These are phyloP conservation scores for Heliconius nattereri DNA, from an alignment of 1,140 invertebrate genomes.

Conservation along the genomic window DNA sequence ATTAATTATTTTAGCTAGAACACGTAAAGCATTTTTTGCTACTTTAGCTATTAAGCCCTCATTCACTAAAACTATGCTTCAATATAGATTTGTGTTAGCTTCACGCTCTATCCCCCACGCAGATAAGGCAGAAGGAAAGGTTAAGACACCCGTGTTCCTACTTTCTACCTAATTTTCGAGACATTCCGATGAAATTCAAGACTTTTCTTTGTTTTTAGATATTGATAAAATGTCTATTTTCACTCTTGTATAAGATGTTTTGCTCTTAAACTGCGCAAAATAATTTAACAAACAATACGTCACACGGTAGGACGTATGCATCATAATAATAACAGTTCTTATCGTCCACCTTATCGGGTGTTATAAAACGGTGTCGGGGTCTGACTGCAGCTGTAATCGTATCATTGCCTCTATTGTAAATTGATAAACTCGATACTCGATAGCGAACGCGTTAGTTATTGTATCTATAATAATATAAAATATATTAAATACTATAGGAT, in stretches of 20 bases:
- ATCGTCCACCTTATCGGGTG: constrained; percentile 37
- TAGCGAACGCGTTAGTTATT: not conserved
- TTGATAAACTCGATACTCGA: not conserved
- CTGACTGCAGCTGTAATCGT: constrained; percentile 10
- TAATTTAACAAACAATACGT: constrained; percentile 34
- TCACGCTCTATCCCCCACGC: too few relatives aligned
- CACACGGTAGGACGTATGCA: constrained; percentile 29
- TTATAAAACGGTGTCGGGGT: constrained; percentile 17
- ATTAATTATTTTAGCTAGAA: not conserved
- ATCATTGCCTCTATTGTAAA: constrained; percentile 18
- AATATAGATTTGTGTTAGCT: not conserved
- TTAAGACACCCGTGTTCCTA: too few relatives aligned
- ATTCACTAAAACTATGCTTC: not conserved
- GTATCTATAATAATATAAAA: not conserved
- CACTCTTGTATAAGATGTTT: not conserved
- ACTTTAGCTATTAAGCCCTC: not conserved
- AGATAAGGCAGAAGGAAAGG: too few relatives aligned
- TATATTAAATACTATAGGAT: not conserved
- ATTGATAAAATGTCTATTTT: not conserved
- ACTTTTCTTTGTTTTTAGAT: not conserved
- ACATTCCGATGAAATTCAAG: too few relatives aligned
- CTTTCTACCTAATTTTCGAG: too few relatives aligned
- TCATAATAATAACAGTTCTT: constrained; percentile 55
- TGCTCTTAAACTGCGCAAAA: constrained; percentile 33
- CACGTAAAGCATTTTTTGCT: not conserved